Evolutionary conservation across 2,797 vertebrate genomes (phyloP).

Genomic region (Neosalanx taihuensis): DNA sequence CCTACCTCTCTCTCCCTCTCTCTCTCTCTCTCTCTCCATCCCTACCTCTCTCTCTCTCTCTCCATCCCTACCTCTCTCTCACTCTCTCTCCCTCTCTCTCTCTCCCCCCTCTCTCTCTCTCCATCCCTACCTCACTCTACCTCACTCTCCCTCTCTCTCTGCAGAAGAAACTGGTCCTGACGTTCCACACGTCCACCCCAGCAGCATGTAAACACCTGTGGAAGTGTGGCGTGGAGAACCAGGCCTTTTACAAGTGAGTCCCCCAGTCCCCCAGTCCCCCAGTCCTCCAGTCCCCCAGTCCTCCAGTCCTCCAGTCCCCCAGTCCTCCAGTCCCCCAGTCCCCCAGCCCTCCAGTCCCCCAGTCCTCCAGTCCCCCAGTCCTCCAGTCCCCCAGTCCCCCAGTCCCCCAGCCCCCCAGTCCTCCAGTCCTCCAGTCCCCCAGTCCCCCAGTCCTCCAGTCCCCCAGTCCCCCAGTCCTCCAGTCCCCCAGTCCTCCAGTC

Average conservation of each 20-base stretch:
- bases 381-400: too few species aligned
- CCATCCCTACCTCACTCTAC: slow-evolving; percentile 26
- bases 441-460: too few species aligned
- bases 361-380: too few species aligned
- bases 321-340: too few species aligned
- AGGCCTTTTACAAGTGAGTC: slow-evolving; percentile 98
- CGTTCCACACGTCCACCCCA: slow-evolving; percentile 96
- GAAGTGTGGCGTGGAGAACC: slow-evolving; percentile 98
- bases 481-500: too few species aligned
- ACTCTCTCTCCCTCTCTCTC: not conserved
- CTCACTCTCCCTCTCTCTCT: slow-evolving; percentile 60
- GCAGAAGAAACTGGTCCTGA: slow-evolving; percentile 94
- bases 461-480: too few species aligned
- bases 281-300: too few species aligned
- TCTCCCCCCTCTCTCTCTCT: slow-evolving; percentile 3
- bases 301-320: too few species aligned
- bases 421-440: too few species aligned
- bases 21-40: not conserved
- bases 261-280: too few species aligned
- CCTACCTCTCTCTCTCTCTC: not conserved
- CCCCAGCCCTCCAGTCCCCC: too few species aligned
- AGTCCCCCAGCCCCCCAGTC: too few species aligned
- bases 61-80: not conserved
- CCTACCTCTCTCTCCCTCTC: not conserved
- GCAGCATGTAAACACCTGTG: slow-evolving; percentile 98